Percentiles rank a stretch among this genome's conserved stretches.
These are phyloP conservation scores for Drosophila koepferae DNA, from an alignment of 2,888 invertebrate genomes.

Conservation along the genomic window DNA sequence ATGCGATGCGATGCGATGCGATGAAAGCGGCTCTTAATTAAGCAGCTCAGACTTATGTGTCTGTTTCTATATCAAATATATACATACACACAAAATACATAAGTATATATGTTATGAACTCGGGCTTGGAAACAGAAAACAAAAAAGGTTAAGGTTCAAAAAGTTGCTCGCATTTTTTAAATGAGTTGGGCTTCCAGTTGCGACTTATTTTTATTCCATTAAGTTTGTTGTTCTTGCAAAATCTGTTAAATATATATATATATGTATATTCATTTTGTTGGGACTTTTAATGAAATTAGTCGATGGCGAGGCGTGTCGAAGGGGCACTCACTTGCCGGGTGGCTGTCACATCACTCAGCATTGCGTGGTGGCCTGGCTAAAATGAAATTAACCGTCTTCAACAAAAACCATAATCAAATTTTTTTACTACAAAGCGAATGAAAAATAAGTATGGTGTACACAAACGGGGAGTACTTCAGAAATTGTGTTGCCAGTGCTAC, in stretches of 20 bases:
- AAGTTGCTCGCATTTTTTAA: constrained; percentile 61
- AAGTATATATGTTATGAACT: neutral
- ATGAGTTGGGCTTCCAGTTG: constrained; percentile 61
- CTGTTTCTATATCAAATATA: neutral
- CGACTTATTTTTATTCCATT: constrained; percentile 50
- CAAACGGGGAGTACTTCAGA: constrained; percentile 27
- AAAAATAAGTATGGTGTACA: constrained; percentile 52
- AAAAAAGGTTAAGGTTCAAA: constrained; percentile 77
- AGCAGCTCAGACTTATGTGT: constrained; percentile 39
- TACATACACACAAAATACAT: neutral
- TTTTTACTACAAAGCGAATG: constrained; percentile 64
- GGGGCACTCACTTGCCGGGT: constrained; percentile 18
- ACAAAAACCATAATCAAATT: constrained; percentile 80
- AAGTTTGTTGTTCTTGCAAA: constrained; percentile 52
- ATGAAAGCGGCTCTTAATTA: constrained; percentile 68
- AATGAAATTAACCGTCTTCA: constrained; percentile 76
- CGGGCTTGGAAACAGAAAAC: constrained; percentile 37
- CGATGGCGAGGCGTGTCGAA: constrained; percentile 15
- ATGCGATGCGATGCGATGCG: neutral
- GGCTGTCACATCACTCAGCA: constrained; percentile 71
- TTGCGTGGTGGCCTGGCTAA: constrained; percentile 59
- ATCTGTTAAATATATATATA: constrained; percentile 64
- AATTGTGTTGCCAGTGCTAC: constrained; percentile 1
- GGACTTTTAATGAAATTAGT: constrained; percentile 72
- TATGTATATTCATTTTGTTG: neutral